Base-by-base conservation (phyloP, 2,888 invertebrate genomes). In the Calliopum simillimum region DNA sequence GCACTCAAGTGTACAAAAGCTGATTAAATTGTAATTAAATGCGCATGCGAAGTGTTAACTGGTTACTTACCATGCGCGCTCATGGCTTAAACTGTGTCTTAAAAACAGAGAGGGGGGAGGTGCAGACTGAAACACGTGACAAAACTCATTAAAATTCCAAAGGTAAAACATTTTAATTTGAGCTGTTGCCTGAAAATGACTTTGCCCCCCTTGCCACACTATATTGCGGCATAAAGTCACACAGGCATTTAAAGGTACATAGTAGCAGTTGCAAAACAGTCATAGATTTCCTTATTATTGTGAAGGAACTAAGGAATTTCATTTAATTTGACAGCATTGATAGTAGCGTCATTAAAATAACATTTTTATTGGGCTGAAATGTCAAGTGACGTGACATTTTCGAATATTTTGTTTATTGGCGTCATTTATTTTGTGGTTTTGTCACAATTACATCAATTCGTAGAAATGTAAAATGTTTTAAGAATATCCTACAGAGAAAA, bases 1-100 rank as follows among this genome's bases (percentile, higher is more conserved):
- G 66, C 58, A 58, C 46, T 56, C 58, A 47, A 46, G 33, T 66
- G 55, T 44, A 23, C 61, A 63, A 66, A 56, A 46, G 66, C 47
- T 66, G 66, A 66, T 66, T 66, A 56, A 66, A 56, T 46, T 56
- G 66, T 56, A 66, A 66, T 66, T 66, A 66, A 66, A 47, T 46
- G 44, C 33, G 66, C 56, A 66, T n/a, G 53, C 43, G 21, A 33
- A 8, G 33, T 33, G 33, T 33, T 33, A 33, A 33, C 33, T 33
- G 8, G 33, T 33, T 33, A 6, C 33, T 33, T 33, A 6, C 33
- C 33, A 33, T 33, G 33, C 8, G 33, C 8, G 33, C 33, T 16
- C 21, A 11, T 46, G 44, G 14, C 12, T n/a, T 4, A n/a, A 19
- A 53, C n/a, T 21, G 19, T 3, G 51, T n/a, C 21, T 44, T 33